These are phyloP conservation scores for Labeo calbasu DNA, from an alignment of 2,797 vertebrate genomes.

Conservation along the genomic window DNA sequence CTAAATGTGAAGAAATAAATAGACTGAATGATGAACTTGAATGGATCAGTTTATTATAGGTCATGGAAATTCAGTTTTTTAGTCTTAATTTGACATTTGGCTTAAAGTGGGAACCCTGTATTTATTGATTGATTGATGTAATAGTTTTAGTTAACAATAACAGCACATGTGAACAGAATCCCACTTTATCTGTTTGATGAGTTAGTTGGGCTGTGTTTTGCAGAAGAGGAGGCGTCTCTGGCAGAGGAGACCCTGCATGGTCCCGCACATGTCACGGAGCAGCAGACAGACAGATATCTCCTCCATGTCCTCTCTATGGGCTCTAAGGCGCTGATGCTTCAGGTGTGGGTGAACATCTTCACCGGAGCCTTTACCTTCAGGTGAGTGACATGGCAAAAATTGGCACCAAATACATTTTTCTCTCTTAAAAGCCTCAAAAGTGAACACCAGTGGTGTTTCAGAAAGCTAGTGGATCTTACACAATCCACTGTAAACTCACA, in stretches of 20 bases:
- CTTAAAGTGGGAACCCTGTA: no score
- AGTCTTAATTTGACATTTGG: no score
- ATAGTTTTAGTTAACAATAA: neutral
- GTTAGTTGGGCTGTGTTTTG: slow-evolving; percentile 56
- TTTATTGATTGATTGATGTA: no score
- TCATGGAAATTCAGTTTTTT: no score
- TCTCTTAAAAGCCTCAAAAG: neutral
- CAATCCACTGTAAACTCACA: neutral
- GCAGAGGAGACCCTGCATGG: slow-evolving; percentile 68
- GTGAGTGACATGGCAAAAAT: slow-evolving; percentile 69
- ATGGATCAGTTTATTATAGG: no score
- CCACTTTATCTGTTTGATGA: neutral
- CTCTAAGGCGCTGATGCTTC: slow-evolving; percentile 95
- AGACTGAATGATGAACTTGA: no score
- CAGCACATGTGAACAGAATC: neutral
- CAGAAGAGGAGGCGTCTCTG: slow-evolving; percentile 76
- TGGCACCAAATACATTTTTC: neutral
- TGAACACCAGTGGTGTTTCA: neutral
- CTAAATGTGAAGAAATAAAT: no score
- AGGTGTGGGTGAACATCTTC: slow-evolving; percentile 92
- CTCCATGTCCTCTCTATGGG: slow-evolving; percentile 93
- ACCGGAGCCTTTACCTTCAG: slow-evolving; percentile 89
- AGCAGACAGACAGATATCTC: slow-evolving; percentile 82
- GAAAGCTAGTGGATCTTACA: neutral
- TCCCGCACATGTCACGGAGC: slow-evolving; percentile 70